Conservation (phyloP, 2,888 invertebrate genomes). For the Scaptomyza polygonia region DNA sequence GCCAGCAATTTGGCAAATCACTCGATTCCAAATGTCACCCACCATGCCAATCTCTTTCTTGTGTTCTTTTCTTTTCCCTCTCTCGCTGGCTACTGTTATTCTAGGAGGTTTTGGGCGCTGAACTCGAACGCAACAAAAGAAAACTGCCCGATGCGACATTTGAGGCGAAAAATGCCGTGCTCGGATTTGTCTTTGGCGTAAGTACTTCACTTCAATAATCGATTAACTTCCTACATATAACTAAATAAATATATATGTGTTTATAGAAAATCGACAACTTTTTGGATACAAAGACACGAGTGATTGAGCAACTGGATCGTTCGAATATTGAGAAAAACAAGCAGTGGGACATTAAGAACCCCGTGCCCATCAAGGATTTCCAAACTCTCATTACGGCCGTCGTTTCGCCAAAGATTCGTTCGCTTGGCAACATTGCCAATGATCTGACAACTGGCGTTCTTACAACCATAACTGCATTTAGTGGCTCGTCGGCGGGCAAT, state of each 20-base stretch:
- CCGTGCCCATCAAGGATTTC: slow-evolving; percentile 87
- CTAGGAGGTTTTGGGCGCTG: slow-evolving; percentile 85
- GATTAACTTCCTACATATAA: slow-evolving; percentile 72
- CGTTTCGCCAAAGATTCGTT: slow-evolving; percentile 89
- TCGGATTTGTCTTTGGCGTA: slow-evolving; percentile 94
- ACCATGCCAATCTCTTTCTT: slow-evolving; percentile 32
- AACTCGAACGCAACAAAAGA: slow-evolving; percentile 88
- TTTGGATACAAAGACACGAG: slow-evolving; percentile 91
- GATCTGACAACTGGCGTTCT: slow-evolving; percentile 86
- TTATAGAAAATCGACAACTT: slow-evolving; percentile 91
- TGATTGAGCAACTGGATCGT: slow-evolving; percentile 89
- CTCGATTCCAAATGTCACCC: slow-evolving; percentile 13
- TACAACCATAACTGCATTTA: slow-evolving; percentile 85
- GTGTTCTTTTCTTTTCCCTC: slow-evolving; percentile 24
- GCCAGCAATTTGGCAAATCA: slow-evolving; percentile 5
- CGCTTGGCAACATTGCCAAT: slow-evolving; percentile 88
- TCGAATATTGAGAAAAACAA: slow-evolving; percentile 91
- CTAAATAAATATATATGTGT: not conserved
- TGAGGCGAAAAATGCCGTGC: slow-evolving; percentile 91
- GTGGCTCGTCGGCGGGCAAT: slow-evolving; percentile 84
- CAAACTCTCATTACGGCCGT: slow-evolving; percentile 89
- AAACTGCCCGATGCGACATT: slow-evolving; percentile 89
- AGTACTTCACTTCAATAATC: slow-evolving; percentile 82
- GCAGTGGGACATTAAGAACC: slow-evolving; percentile 89
- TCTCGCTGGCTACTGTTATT: slow-evolving; percentile 61